These are phyloP conservation scores for Pristionchus exspectatus DNA, from an alignment of 2,888 invertebrate genomes.

Conservation along the genomic window DNA sequence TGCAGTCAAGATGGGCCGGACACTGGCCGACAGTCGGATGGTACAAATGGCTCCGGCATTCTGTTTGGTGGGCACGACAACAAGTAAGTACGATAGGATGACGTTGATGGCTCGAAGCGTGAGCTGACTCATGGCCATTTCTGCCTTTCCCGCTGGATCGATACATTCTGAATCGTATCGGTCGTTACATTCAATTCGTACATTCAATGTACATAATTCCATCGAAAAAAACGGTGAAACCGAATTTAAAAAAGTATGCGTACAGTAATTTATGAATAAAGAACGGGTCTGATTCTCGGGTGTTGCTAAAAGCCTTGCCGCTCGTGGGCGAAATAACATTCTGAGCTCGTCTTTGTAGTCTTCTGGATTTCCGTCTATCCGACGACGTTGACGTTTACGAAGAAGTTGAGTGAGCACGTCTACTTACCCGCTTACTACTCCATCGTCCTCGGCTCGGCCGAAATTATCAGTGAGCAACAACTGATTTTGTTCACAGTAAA, in stretches of 20 bases:
- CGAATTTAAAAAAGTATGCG: background rate
- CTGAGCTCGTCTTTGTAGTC: background rate
- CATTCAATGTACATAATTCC: no score
- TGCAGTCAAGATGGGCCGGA: background rate
- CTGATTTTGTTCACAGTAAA: no score
- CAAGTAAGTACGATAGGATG: background rate
- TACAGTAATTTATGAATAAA: no score
- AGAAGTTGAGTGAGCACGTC: background rate
- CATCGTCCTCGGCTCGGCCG: slow-evolving; percentile 28
- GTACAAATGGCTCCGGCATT: slow-evolving; percentile 27
- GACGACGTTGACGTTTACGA: slow-evolving; percentile 42
- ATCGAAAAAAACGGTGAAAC: no score
- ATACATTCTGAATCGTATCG: no score
- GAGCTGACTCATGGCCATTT: no score
- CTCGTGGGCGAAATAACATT: no score
- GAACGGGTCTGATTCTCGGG: no score
- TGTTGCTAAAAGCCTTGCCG: no score
- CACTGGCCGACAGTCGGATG: background rate
- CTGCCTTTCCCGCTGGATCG: no score
- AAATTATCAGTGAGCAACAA: slow-evolving; percentile 41
- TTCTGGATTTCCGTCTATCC: slow-evolving; percentile 54
- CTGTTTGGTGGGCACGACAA: slow-evolving; percentile 36
- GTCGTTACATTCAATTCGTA: no score
- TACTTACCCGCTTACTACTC: slow-evolving; percentile 45
- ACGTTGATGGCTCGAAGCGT: no score